phyloP scores from a whole-genome alignment of 2,797 vertebrate species.

The Phylloscopus collybita region DNA sequence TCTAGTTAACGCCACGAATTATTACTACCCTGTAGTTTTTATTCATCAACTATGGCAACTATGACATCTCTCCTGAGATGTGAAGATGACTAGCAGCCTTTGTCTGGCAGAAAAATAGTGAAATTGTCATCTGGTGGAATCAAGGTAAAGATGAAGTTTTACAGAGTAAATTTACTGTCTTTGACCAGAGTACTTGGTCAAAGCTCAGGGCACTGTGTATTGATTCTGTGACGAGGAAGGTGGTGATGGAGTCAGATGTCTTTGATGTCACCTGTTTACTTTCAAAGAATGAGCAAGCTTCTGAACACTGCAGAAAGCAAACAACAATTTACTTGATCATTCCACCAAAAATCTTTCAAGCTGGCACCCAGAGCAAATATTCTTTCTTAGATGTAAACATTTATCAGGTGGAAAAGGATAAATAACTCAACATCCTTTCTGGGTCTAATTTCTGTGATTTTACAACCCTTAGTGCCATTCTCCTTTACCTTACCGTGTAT shows the following conservation, averaged over 20 bases:
- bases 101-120: background rate
- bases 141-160: background rate
- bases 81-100: background rate
- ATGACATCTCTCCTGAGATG: background rate
- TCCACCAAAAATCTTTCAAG: conserved; percentile 21
- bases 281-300: background rate
- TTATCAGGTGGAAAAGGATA: conserved; percentile 24
- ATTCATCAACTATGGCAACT: background rate
- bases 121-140: background rate
- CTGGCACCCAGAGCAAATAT: conserved; percentile 7
- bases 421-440: background rate
- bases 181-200: conserved; percentile 30
- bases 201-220: conserved; percentile 36
- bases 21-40: background rate
- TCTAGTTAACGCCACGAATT: background rate
- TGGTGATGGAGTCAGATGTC: conserved; percentile 27
- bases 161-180: conserved; percentile 21
- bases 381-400: conserved; percentile 16
- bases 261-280: conserved; percentile 47
- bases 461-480: background rate
- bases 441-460: background rate
- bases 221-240: conserved; percentile 32
- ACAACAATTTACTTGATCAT: conserved; percentile 15
- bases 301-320: conserved; percentile 28
- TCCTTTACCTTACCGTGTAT: background rate